These are phyloP conservation scores for Hypena proboscidalis DNA, from an alignment of 2,888 invertebrate genomes.

Conservation along the genomic window DNA sequence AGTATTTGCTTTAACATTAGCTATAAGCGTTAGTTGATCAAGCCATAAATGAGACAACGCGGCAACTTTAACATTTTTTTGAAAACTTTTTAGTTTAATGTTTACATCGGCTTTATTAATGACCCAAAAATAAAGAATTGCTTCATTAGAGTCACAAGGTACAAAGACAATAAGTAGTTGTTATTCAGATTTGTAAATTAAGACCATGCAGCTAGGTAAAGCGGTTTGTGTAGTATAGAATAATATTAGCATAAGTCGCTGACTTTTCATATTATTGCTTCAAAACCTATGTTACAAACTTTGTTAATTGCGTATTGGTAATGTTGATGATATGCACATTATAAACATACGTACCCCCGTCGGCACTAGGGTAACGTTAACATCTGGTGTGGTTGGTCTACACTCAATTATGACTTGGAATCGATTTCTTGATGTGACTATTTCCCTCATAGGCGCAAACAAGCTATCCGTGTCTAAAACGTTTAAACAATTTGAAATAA, in stretches of 20 bases:
- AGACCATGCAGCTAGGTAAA: constrained; percentile 59
- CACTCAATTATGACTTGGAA: constrained; percentile 71
- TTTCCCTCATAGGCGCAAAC: constrained; percentile 73
- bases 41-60: constrained; percentile 51
- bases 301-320: constrained; percentile 18
- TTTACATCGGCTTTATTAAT: too few species aligned
- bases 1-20: constrained; percentile 53
- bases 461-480: constrained; percentile 75
- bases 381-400: constrained; percentile 78
- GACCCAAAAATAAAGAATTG: constrained; percentile 32
- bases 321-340: constrained; percentile 23
- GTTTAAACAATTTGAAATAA: constrained; percentile 46
- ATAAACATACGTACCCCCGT: constrained; percentile 77
- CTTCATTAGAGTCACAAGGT: constrained; percentile 42
- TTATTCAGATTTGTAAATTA: constrained; percentile 35
- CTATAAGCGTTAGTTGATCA: constrained; percentile 67
- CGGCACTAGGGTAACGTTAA: constrained; percentile 63
- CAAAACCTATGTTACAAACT: constrained; percentile 2
- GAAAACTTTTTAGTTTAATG: too few species aligned
- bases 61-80: constrained; percentile 3
- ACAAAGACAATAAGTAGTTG: constrained; percentile 24
- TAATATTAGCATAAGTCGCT: too few species aligned
- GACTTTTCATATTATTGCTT: too few species aligned
- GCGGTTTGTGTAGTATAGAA: constrained; percentile 39
- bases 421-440: constrained; percentile 58